Evolutionary conservation across 2,113 vertebrate species (phyloP).

Genomic region (Ceyx cyanopectus): DNA sequence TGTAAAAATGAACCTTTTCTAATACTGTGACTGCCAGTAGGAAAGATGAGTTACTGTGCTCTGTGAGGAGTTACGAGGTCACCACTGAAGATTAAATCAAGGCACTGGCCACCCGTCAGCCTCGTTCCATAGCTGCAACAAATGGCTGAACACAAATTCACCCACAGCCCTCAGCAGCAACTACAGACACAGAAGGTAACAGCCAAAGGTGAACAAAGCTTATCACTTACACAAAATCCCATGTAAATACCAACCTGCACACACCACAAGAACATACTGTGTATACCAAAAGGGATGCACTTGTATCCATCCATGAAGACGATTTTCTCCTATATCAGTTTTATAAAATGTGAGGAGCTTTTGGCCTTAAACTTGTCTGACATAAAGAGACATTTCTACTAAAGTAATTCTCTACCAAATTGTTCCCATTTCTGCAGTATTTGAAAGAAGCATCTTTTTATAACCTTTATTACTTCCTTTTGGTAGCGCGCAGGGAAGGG

Average conservation of each 20-base stretch:
- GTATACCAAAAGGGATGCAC: neutral
- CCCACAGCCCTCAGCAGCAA: neutral
- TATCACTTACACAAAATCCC: neutral
- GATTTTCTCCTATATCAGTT: neutral
- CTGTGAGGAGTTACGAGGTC: neutral
- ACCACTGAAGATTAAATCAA: neutral
- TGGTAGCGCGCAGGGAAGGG: neutral
- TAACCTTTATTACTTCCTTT: neutral
- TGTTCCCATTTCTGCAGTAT: neutral
- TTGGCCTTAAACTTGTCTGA: neutral
- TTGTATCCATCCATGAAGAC: accelerated
- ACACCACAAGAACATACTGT: neutral
- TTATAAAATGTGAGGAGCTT: neutral
- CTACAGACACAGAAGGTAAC: neutral
- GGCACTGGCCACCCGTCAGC: neutral
- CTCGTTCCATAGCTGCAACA: neutral
- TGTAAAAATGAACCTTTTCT: neutral
- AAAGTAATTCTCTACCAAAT: neutral
- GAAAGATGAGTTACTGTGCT: conserved; percentile 8
- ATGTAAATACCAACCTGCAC: neutral
- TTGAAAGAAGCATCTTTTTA: neutral
- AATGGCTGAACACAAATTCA: neutral
- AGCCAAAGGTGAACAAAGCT: neutral
- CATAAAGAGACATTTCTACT: neutral
- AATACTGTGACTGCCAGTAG: neutral